Conservation (phyloP, 2,113 vertebrate species). For the Caloenas nicobarica region DNA sequence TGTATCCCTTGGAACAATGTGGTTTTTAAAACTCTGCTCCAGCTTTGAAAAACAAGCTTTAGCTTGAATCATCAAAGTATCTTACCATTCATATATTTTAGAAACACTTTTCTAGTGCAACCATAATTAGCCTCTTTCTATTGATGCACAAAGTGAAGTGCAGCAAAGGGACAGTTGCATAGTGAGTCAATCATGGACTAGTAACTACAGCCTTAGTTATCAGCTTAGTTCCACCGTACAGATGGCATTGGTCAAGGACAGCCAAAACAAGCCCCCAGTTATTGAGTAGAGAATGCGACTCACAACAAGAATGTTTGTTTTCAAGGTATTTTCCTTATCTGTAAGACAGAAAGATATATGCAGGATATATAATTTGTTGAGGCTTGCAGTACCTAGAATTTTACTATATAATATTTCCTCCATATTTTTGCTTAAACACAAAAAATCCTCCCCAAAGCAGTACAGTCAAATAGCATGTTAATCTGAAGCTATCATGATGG, state of each 20-base stretch:
- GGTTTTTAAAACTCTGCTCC: background rate
- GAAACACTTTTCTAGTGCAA: background rate
- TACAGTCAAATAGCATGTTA: background rate
- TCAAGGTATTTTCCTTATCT: background rate
- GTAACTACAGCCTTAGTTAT: background rate
- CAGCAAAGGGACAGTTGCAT: background rate
- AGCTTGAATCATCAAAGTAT: background rate
- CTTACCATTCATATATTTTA: background rate
- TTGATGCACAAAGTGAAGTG: background rate
- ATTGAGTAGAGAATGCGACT: background rate
- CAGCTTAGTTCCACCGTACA: background rate
- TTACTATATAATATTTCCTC: background rate
- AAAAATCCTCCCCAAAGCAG: background rate
- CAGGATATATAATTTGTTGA: background rate
- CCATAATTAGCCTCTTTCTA: background rate
- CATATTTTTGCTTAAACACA: background rate
- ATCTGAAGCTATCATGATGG: conserved; percentile 16
- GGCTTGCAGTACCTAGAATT: background rate
- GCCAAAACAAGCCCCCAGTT: background rate
- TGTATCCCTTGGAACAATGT: accelerated
- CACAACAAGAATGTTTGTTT: background rate
- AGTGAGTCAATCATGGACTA: background rate
- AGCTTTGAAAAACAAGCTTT: background rate
- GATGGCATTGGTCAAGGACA: background rate
- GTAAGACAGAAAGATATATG: background rate